phyloP scores from a whole-genome alignment of 2,888 invertebrate species.

The Eupithecia pulchellata region DNA sequence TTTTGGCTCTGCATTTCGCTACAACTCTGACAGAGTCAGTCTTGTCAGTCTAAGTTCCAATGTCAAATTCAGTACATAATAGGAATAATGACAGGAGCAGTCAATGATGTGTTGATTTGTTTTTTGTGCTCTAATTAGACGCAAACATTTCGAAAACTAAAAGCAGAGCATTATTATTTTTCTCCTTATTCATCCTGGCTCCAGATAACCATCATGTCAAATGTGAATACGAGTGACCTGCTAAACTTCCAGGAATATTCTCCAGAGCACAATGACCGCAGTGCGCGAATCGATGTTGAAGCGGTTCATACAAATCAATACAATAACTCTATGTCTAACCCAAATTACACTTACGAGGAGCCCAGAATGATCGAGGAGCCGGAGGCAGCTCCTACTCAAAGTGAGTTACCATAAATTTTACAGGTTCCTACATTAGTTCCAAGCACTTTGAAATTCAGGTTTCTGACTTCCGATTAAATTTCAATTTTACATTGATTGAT shows the following conservation, averaged over 20 bases:
- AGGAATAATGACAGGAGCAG: too few relatives aligned
- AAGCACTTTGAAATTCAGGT: background rate
- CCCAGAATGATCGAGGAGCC: slow-evolving; percentile 66
- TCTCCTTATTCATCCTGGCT: background rate
- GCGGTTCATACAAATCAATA: slow-evolving; percentile 84
- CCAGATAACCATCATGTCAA: slow-evolving; percentile 61
- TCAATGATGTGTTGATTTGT: slow-evolving; percentile 1
- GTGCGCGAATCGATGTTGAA: slow-evolving; percentile 88
- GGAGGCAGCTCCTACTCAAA: slow-evolving; percentile 61
- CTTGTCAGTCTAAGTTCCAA: too few relatives aligned
- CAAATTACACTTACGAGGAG: slow-evolving; percentile 72
- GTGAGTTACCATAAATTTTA: slow-evolving; percentile 52
- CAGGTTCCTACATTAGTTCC: background rate
- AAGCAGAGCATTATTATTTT: background rate
- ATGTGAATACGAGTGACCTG: slow-evolving; percentile 86
- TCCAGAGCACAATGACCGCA: slow-evolving; percentile 83
- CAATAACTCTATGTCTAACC: slow-evolving; percentile 72
- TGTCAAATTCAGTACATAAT: too few relatives aligned
- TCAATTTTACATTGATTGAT: too few relatives aligned
- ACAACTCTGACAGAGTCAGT: too few relatives aligned
- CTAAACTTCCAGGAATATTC: slow-evolving; percentile 91
- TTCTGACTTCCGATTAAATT: too few relatives aligned
- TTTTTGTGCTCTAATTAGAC: background rate
- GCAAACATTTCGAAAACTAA: background rate
- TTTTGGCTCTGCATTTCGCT: too few relatives aligned